Evolutionary conservation across 2,888 invertebrate species (phyloP), one percentile per base, ranked within the genome.

Genomic region (Cryptosula pallasiana): DNA sequence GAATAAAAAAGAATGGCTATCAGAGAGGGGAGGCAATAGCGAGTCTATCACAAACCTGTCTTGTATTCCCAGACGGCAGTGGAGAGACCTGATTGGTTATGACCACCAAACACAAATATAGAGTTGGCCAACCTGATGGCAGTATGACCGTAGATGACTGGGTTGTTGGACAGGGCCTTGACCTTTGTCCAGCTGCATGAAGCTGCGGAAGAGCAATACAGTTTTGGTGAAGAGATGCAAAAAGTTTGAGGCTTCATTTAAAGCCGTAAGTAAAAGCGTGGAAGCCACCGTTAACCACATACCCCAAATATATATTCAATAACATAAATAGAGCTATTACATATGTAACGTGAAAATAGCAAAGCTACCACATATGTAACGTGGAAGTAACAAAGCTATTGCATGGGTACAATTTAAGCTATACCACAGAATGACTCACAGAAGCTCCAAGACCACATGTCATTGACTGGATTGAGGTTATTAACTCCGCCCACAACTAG

Each of bases 401-500:
- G n/a, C n/a, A n/a, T n/a, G n/a, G n/a, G n/a, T n/a, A n/a, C n/a
- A n/a, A n/a, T n/a, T n/a, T n/a, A n/a, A n/a, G n/a, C n/a, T n/a
- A n/a, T n/a, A n/a, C n/a, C n/a, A n/a, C 45, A 45, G 9, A 63
- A 5, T 29, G 16, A 76, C 82, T 84, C 73, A 90, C 90, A 86
- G 75, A 90, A 90, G 83, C 91, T 91, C 88, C 91, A 92, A 80
- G 88, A 87, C 92, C 92, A 93, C 74, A 92, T 89, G 84, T 93
- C 93, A 73, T 87, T 87, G 78, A 90, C 88, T 78, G 90, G 91
- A 76, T 90, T 89, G 73, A 94, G 88, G 86, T 93, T 92, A 75
- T 91, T 91, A 91, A 92, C 92, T 0, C 94, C 94, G 25, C 92
- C 94, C 85, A 91, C 93, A 80, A 94, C 88, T 90, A 92, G 94